Evolutionary conservation across 2,797 vertebrate species (phyloP).

Genomic region (Mallotus villosus): DNA sequence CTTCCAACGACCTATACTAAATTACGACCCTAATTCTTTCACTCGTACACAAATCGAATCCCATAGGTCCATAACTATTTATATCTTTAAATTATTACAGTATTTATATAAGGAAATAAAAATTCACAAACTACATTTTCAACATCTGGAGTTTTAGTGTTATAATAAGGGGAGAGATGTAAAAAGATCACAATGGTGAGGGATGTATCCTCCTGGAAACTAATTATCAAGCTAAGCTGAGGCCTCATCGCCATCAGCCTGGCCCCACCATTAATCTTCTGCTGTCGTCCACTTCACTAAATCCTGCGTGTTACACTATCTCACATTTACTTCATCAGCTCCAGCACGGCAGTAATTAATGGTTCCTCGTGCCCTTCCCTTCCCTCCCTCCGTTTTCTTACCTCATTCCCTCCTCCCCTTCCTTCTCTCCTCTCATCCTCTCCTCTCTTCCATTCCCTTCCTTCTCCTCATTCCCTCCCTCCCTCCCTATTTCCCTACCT

Average conservation of each 20-base stretch:
- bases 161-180: constrained; percentile 68
- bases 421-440: constrained; percentile 16
- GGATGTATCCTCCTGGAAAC: constrained; percentile 79
- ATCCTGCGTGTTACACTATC: constrained; percentile 83
- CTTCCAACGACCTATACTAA: too few relatives aligned
- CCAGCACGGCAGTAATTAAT: constrained; percentile 81
- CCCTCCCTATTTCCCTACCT: background rate
- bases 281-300: constrained; percentile 86
- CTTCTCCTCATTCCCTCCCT: constrained; percentile 66
- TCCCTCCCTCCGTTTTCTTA: constrained; percentile 34
- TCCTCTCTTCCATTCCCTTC: constrained; percentile 60
- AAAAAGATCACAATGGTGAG: constrained; percentile 77
- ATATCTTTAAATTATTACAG: too few relatives aligned
- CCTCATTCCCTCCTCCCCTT: background rate
- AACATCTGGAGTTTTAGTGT: constrained; percentile 56
- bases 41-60: background rate
- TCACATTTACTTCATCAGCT: constrained; percentile 85
- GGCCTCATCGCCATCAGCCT: constrained; percentile 81
- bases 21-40: too few relatives aligned
- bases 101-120: background rate
- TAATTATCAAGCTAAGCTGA: constrained; percentile 84
- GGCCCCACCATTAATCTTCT: constrained; percentile 82
- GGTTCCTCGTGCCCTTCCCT: constrained; percentile 75
- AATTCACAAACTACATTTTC: constrained; percentile 26
- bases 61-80: too few relatives aligned